Conservation (phyloP, 1,140 invertebrate species). For the Oedothorax gibbosus region DNA sequence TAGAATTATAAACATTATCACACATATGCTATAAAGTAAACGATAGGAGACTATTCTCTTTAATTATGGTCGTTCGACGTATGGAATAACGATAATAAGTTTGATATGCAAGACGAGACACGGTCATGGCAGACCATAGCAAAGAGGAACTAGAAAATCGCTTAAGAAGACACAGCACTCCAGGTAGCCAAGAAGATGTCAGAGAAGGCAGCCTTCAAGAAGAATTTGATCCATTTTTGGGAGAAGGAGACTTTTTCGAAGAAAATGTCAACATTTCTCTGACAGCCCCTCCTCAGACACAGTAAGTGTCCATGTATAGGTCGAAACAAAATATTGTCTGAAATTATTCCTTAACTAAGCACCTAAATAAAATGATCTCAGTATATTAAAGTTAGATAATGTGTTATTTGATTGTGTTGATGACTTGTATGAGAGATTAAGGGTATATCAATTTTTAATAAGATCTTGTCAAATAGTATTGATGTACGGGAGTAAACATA, state of each 20-base stretch:
- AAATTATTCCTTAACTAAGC: no score
- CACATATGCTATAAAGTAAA: no score
- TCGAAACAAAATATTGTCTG: no score
- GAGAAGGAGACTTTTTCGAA: slow-evolving; percentile 76
- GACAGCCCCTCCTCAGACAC: slow-evolving; percentile 74
- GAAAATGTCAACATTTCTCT: slow-evolving; percentile 77
- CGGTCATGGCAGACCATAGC: slow-evolving; percentile 60
- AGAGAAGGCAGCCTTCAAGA: slow-evolving; percentile 75
- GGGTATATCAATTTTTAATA: no score
- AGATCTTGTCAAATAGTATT: no score
- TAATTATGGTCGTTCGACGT: neutral
- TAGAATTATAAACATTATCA: no score
- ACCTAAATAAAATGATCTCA: neutral
- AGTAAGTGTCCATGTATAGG: slow-evolving; percentile 68
- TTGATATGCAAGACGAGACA: slow-evolving; percentile 53
- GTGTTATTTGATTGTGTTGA: no score
- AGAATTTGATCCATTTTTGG: slow-evolving; percentile 80
- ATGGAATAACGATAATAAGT: slow-evolving; percentile 31
- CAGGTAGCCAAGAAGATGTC: slow-evolving; percentile 75
- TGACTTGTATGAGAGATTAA: no score
- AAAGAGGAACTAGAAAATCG: slow-evolving; percentile 54
- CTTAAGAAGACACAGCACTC: slow-evolving; percentile 56
- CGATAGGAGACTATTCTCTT: no score
- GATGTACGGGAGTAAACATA: no score
- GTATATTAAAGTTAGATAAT: no score